Base-by-base conservation (phyloP, 2,888 invertebrate species). In the Andrena fulva region DNA sequence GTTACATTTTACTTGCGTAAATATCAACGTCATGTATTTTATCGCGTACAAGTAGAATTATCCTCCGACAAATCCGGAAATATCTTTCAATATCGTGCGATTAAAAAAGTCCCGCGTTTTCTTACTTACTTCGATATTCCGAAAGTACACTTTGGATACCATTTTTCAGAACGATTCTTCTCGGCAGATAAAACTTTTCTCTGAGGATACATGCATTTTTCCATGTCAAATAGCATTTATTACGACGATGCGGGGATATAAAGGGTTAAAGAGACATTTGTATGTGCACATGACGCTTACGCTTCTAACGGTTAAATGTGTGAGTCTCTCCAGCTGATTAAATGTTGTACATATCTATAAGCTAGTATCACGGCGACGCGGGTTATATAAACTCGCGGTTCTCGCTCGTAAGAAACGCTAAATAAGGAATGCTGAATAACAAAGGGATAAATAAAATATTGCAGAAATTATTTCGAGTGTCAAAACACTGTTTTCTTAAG, bases 121-220 rank as follows among this genome's bases (percentile, higher is more conserved):
- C 8, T 16, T 16, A 70, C 52, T 56, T 54, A 24, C 62, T n/a
- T 62, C 62, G 20, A 27, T 62, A n/a, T 48, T 56, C 20, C 59
- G 10, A 48, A 68, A 42, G 10, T 20, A 8, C 4, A 48, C 2
- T 2, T 16, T 63, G 20, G 12, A n/a, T 62, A n/a, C 20, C 0
- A 63, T 64, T n/a, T 7, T 1, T n/a, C 20, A n/a, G n/a, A 10
- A 78, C 33, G 3, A 5, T 56, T 20, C 16, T 48, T 24, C 33
- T 33, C 10, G 20, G 50, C n/a, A 0, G 42, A 76, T n/a, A 29
- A 27, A 75, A 77, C 2, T 7, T 33, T 77, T 0, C 54, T 76
- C 4, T 35, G 56, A 56, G 4, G 7, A 63, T 52, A 35, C 48
- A 27, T 2, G 16, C 2, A 56, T 48, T 75, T 24, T 48, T 52